These are phyloP conservation scores for Triops longicaudatus DNA, from an alignment of 1,140 invertebrate species.

Conservation along the genomic window DNA sequence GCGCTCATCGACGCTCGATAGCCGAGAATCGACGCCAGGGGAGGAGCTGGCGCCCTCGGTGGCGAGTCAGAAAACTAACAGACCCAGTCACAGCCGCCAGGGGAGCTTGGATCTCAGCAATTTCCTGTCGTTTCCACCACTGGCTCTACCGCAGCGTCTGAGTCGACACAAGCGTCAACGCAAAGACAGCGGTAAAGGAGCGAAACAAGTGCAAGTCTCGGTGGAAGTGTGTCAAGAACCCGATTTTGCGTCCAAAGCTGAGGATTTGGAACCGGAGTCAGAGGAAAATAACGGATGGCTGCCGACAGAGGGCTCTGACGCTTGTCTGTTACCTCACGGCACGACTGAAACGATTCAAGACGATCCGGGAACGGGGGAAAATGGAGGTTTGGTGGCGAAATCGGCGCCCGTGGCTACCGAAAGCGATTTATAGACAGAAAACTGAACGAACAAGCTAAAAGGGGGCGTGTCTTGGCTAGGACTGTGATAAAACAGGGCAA, in stretches of 20 bases:
- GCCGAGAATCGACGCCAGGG: constrained; percentile 19
- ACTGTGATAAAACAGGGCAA: no score
- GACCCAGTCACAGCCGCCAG: constrained; percentile 21
- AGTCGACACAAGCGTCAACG: constrained; percentile 1
- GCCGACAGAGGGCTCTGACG: no score
- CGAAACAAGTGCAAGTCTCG: constrained; percentile 19
- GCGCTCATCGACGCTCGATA: neutral
- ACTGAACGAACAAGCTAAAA: no score
- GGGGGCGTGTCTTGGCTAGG: no score
- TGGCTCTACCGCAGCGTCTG: constrained; percentile 18
- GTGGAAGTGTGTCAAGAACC: constrained; percentile 20
- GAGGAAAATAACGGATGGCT: neutral
- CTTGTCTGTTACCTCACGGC: no score
- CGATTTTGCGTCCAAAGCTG: neutral
- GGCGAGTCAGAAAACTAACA: constrained; percentile 15
- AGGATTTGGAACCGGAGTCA: constrained; percentile 10
- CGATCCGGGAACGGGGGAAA: no score
- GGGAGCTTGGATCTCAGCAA: constrained; percentile 23
- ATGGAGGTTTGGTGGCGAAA: no score
- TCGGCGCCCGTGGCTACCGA: no score
- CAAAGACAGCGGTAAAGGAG: neutral
- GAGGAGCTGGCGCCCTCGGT: constrained; percentile 40
- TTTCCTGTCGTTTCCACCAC: constrained; percentile 11
- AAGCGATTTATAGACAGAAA: no score
- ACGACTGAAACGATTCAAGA: neutral